Evolutionary conservation across 2,797 vertebrate genomes (phyloP), one percentile per base, ranked within the genome.

Genomic region (Lepilemur septentrionalis): DNA sequence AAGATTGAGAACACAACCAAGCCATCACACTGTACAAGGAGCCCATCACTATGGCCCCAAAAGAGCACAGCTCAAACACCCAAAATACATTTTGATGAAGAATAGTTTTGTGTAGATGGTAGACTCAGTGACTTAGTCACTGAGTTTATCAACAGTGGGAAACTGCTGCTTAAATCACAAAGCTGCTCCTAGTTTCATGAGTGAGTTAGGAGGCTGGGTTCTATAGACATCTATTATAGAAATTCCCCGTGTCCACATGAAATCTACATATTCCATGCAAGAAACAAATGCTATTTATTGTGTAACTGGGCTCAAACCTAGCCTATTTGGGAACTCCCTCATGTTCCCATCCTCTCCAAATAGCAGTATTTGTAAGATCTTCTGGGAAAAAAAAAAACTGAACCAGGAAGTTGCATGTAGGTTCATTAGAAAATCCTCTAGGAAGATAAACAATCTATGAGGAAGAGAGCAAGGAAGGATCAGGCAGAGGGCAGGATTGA

Each of bases 111-210:
- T 80, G 28, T 55, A 84, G 41, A 78, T 55, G 35, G 30, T 32
- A 84, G 35, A 76, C 55, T 11, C 9, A 85, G 32, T 65, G 57
- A 28, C 30, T 91, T 76, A 76, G 23, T 93, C 79, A 70, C 7
- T 41, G 25, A 81, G 30, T 65, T 91, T 41, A 80, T 32, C 50
- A 86, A 61, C 4, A 92, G 32, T 17, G 7, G 52, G 57, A 95
- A 52, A 89, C 48, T 80, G n/a, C 38, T 32, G 43, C 67, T 91
- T 76, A 95, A 82, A 69, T 55, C 93, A 93, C 35, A 69, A 83
- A 86, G 59, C 61, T 85, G 57, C 38, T 79, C 11, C 38, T 89
- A 57, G 43, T 83, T 93, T 82, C 48, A 35, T 46, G 35, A 28
- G 41, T 18, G 35, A 89, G n/a, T 89, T 82, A 81, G 48, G 50